phyloP scores from a whole-genome alignment of 2,888 invertebrate species.

The Eurois occulta region DNA sequence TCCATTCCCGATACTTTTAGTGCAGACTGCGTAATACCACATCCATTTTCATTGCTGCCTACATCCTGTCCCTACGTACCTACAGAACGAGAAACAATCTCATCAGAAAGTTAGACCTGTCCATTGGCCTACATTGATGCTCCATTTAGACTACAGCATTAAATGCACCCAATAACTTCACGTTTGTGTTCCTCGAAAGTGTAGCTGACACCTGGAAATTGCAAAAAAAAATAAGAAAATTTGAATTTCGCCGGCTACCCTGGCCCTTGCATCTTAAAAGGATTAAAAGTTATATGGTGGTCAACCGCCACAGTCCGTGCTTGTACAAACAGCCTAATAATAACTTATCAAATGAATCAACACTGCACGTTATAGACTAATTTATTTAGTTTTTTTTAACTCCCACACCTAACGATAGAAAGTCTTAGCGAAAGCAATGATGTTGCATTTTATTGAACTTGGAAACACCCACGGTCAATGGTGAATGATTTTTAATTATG shows the following conservation, averaged over 20 bases:
- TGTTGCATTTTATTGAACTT: slow-evolving; percentile 44
- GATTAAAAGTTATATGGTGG: neutral
- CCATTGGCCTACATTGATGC: slow-evolving; percentile 25
- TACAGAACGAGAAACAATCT: slow-evolving; percentile 12
- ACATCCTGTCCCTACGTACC: neutral
- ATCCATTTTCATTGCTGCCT: neutral
- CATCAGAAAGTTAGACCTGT: slow-evolving; percentile 29
- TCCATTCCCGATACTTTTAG: no score
- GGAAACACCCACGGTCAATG: slow-evolving; percentile 22
- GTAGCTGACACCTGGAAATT: no score
- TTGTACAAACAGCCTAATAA: slow-evolving; percentile 32
- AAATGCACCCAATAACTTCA: slow-evolving; percentile 9
- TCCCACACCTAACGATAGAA: slow-evolving; percentile 59
- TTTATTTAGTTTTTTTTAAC: slow-evolving; percentile 39
- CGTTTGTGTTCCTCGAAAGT: neutral
- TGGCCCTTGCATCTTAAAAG: no score
- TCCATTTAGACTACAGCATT: slow-evolving; percentile 21
- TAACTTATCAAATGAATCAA: slow-evolving; percentile 19
- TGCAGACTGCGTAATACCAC: no score
- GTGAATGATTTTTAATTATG: neutral
- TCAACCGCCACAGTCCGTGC: neutral
- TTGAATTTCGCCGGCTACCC: no score
- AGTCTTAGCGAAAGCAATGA: slow-evolving; percentile 65
- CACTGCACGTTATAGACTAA: slow-evolving; percentile 28
- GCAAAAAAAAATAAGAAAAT: no score